Evolutionary conservation across 2,113 vertebrate genomes (phyloP).

Genomic region (Coptodon bakossiorum): DNA sequence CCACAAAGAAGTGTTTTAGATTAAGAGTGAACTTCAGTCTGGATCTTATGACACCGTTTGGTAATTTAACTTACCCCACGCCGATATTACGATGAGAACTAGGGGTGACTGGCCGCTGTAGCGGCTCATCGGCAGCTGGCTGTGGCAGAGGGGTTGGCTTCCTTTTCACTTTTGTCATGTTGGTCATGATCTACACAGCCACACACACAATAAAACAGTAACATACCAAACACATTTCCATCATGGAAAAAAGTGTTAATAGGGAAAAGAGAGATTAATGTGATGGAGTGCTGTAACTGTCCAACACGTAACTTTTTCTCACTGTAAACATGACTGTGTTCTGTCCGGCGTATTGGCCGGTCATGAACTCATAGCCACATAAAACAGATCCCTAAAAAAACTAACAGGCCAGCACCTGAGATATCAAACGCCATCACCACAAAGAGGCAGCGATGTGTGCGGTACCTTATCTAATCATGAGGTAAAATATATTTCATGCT

Average conservation of each 20-base stretch:
- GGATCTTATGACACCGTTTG: background rate
- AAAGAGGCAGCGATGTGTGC: background rate
- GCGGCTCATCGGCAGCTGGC: slow-evolving; percentile 77
- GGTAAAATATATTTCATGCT: background rate
- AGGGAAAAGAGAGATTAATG: background rate
- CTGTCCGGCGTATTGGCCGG: fast-evolving
- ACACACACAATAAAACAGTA: background rate
- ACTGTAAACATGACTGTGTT: background rate
- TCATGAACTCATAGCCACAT: background rate
- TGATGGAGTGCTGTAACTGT: background rate
- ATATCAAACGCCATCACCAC: background rate
- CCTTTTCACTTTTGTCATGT: slow-evolving; percentile 80
- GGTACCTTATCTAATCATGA: background rate
- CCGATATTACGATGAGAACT: slow-evolving; percentile 70
- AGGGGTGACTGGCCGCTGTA: slow-evolving; percentile 88
- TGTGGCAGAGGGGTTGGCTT: slow-evolving; percentile 53
- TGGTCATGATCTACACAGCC: slow-evolving; percentile 86
- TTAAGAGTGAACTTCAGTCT: background rate
- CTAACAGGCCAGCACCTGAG: background rate
- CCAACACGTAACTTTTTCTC: background rate
- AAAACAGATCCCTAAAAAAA: background rate
- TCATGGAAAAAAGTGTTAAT: background rate
- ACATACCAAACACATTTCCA: background rate
- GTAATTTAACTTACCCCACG: slow-evolving; percentile 69
- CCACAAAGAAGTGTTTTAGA: background rate